A percentile compares a stretch with the other conserved stretches of the same genome.
These are phyloP conservation scores for Melanogrammus aeglefinus DNA, from an alignment of 2,797 vertebrate genomes.

Conservation along the genomic window DNA sequence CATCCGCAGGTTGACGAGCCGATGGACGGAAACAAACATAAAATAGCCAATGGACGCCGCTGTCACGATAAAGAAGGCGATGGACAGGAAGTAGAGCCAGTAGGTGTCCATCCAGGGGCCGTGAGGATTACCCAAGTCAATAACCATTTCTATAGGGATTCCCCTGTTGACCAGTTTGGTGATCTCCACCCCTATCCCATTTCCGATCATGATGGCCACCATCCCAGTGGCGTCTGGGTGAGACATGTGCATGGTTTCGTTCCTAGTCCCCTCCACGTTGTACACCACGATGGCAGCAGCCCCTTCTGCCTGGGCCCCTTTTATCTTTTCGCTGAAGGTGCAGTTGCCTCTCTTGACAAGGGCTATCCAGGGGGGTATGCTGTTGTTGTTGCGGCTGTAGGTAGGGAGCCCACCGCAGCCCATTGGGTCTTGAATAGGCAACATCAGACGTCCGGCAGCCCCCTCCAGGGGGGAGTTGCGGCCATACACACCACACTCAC, in stretches of 20 bases:
- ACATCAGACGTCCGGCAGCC: conserved; percentile 66
- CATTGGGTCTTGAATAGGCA: conserved; percentile 70
- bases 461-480: conserved; percentile 63
- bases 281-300: conserved; percentile 85
- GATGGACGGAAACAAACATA: conserved; percentile 82
- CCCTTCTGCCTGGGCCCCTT: conserved; percentile 64
- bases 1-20: conserved; percentile 72
- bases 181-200: conserved; percentile 80
- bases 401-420: conserved; percentile 72
- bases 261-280: conserved; percentile 71
- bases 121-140: conserved; percentile 77
- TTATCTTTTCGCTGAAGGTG: conserved; percentile 82
- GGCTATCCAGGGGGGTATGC: conserved; percentile 77
- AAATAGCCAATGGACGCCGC: conserved; percentile 88
- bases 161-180: conserved; percentile 64
- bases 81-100: conserved; percentile 89
- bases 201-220: conserved; percentile 88
- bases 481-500: conserved; percentile 81
- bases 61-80: conserved; percentile 89
- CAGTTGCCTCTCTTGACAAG: conserved; percentile 88
- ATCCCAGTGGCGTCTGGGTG: conserved; percentile 62
- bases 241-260: conserved; percentile 67
- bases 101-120: conserved; percentile 82
- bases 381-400: conserved; percentile 54
- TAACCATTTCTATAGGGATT: conserved; percentile 77